These are phyloP conservation scores for Hermaeophaga mercurialis DNA, from an alignment of 2,888 invertebrate species.

Conservation along the genomic window DNA sequence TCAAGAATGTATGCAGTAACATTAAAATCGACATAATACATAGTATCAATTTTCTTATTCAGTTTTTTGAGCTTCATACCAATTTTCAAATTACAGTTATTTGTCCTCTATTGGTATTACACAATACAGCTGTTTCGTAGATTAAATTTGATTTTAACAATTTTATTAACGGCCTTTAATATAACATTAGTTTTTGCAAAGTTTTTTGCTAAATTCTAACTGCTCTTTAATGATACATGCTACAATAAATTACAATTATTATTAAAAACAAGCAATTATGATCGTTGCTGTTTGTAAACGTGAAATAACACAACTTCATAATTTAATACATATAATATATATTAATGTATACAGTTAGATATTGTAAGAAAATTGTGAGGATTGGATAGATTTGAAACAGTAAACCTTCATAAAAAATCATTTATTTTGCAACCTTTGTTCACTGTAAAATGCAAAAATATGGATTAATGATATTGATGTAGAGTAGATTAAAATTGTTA, in stretches of 20 bases:
- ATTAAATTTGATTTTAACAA: conserved; percentile 1
- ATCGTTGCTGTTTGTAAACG: background rate
- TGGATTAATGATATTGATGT: too few species aligned
- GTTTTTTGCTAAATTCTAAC: background rate
- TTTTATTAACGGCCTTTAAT: conserved; percentile 2
- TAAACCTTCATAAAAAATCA: too few species aligned
- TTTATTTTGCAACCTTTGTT: too few species aligned
- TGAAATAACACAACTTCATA: background rate
- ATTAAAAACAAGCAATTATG: background rate
- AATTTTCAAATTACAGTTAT: too few species aligned
- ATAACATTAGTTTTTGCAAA: background rate
- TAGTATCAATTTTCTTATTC: too few species aligned
- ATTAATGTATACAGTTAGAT: too few species aligned
- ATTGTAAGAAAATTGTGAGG: background rate
- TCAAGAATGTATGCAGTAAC: too few species aligned
- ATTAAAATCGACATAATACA: background rate
- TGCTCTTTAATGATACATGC: conserved; percentile 2
- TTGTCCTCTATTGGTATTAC: background rate
- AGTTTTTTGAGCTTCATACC: too few species aligned
- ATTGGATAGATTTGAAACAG: too few species aligned
- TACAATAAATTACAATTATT: conserved; percentile 1
- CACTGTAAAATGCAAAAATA: too few species aligned
- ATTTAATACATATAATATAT: background rate
- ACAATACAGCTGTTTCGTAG: too few species aligned
- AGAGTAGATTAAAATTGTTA: too few species aligned